Percentiles rank a stretch among this genome's conserved stretches.
phyloP scores from a whole-genome alignment of 2,888 invertebrate species.

The Deroplatys truncata region DNA sequence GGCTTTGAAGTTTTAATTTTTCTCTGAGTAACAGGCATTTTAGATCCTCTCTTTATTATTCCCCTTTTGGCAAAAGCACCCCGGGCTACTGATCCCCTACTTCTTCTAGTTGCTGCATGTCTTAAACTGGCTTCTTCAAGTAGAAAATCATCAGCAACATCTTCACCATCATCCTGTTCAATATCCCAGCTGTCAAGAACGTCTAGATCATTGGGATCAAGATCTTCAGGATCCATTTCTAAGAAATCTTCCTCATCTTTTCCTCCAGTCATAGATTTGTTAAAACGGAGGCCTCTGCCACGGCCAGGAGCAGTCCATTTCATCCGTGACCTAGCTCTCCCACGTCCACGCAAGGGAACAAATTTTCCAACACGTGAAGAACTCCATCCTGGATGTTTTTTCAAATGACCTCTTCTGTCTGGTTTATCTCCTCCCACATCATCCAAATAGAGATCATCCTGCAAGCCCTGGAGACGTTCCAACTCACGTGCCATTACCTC shows the following conservation, averaged over 20 bases:
- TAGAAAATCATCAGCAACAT: neutral
- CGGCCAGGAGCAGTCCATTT: neutral
- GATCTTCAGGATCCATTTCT: neutral
- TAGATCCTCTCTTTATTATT: neutral
- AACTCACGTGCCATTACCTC: conserved; percentile 16
- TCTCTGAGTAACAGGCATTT: neutral
- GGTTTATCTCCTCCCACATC: conserved; percentile 16
- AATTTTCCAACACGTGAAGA: neutral
- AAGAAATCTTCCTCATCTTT: neutral
- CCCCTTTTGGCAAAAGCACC: neutral
- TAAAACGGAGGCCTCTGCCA: neutral
- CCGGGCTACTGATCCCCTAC: neutral
- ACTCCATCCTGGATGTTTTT: neutral
- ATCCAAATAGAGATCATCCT: conserved; percentile 23
- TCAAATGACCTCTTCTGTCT: neutral
- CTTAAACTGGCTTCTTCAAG: neutral
- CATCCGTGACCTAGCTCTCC: neutral
- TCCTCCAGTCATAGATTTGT: neutral
- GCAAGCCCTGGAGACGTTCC: conserved; percentile 16
- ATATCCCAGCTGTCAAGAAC: conserved; percentile 21
- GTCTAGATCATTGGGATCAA: conserved; percentile 2
- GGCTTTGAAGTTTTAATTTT: neutral
- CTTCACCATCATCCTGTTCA: neutral
- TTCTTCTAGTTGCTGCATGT: neutral
- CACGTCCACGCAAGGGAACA: neutral